Evolutionary conservation across 2,888 invertebrate genomes (phyloP), one percentile per base, ranked within the genome.

Genomic region (Heliconius sara): DNA sequence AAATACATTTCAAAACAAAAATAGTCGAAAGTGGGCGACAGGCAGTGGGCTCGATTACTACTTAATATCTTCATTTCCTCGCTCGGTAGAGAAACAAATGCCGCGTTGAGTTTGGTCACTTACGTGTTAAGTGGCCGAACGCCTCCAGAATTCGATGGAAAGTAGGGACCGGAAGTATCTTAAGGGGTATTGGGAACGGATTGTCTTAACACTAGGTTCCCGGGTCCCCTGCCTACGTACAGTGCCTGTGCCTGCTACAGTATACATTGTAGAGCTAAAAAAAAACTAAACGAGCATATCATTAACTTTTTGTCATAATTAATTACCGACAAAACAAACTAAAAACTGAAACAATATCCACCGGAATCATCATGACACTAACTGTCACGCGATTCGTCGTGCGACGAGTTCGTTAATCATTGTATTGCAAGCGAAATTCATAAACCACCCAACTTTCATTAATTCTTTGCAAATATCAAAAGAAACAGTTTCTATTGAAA

Each of bases 321-420:
- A 47, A 70, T 25, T 47, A 47, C 7, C 25, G 25, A 25, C 25
- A 65, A 47, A 22, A 65, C 9, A 66, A 75, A 65, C 22, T 30
- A 47, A 65, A 65, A 75, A 65, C 47, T 63, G 22, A 43, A 27
- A 65, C 75, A 47, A 66, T 75, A 75, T 66, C 65, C 65, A 65
- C 65, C 65, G 75, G 75, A 75, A 75, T 65, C 63, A 43, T 19
- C 63, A 43, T 19, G 19, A 27, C 43, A 66, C 43, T 12, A 47
- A 66, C 30, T 70, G 68, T 70, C 79, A 79, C 75, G 79, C 78
- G 57, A 67, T 60, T 57, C 73, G 73, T 78, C 74, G 74, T 78
- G 78, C 68, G 47, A 74, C 60, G 43, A 79, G 68, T 68, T 75
- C 68, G 73, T 79, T 68, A 27, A 79, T 79, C 79, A 74, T 75